Evolutionary conservation across 53 echinoderm and acorn worm species (phyloP).

Genomic region (Antedon mediterranea): DNA sequence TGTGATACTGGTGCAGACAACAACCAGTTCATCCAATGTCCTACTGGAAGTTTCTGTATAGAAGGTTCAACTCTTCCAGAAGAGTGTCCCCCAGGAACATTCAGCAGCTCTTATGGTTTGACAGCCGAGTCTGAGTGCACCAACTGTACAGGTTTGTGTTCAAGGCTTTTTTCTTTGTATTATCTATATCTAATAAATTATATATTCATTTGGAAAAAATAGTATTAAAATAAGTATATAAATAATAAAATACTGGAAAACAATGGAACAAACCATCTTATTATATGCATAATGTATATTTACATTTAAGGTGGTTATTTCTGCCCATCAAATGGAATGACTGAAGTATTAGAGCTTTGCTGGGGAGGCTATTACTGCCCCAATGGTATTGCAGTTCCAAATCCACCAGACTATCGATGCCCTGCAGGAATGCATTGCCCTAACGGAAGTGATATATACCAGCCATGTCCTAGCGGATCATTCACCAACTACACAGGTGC

Average conservation of each 20-base stretch:
- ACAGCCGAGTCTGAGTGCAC: slow-evolving; percentile 68
- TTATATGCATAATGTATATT: too few species aligned
- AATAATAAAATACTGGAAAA: too few species aligned
- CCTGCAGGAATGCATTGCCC: slow-evolving; percentile 86
- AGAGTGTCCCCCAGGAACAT: slow-evolving; percentile 71
- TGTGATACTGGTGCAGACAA: slow-evolving; percentile 74
- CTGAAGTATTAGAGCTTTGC: slow-evolving; percentile 45
- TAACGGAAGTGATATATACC: slow-evolving; percentile 75
- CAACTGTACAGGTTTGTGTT: slow-evolving; percentile 52
- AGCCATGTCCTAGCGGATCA: slow-evolving; percentile 55
- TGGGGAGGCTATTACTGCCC: slow-evolving; percentile 98
- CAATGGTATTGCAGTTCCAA: slow-evolving; percentile 47
- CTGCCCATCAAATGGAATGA: slow-evolving; percentile 81
- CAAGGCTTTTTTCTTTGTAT: too few species aligned
- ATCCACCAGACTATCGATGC: slow-evolving; percentile 60
- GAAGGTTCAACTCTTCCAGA: slow-evolving; percentile 65
- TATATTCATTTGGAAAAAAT: too few species aligned
- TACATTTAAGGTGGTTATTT: slow-evolving; percentile 51
- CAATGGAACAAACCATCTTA: too few species aligned
- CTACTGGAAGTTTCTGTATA: slow-evolving; percentile 57
- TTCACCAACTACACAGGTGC: slow-evolving; percentile 87
- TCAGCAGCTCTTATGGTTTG: slow-evolving; percentile 50
- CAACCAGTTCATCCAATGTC: slow-evolving; percentile 47
- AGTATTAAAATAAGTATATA: too few species aligned
- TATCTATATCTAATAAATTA: too few species aligned